phyloP scores from a whole-genome alignment of 1,140 invertebrate genomes.

The Caenorhabditis tropicalis region DNA sequence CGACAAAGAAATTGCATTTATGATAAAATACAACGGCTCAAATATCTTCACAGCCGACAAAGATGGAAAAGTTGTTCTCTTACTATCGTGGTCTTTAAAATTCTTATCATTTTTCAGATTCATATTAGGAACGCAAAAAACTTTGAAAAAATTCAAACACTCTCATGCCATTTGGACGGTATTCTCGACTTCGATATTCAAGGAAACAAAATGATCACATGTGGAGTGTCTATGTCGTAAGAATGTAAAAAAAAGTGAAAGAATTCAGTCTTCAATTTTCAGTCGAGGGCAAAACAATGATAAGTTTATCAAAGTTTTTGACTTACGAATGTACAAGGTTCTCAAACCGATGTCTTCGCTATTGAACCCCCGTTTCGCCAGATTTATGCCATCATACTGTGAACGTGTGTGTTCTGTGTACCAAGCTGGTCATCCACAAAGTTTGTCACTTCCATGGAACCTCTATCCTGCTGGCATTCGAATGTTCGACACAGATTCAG shows the following conservation, averaged over 20 bases:
- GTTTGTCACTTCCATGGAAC: too few relatives aligned
- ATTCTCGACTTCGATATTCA: constrained; percentile 15
- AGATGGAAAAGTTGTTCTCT: not conserved
- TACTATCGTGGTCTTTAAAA: not conserved
- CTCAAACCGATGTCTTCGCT: not conserved
- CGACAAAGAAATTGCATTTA: not conserved
- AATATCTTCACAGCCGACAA: not conserved
- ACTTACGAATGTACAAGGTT: constrained; percentile 16
- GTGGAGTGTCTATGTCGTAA: not conserved
- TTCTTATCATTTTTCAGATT: not conserved
- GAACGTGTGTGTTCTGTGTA: not conserved
- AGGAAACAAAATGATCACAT: not conserved
- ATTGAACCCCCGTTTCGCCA: not conserved
- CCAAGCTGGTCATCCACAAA: not conserved
- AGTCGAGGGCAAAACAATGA: not conserved
- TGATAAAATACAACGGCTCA: not conserved
- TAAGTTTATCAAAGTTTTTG: not conserved
- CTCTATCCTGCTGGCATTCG: not conserved
- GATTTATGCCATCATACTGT: constrained; percentile 25
- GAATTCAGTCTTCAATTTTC: not conserved
- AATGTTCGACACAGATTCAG: not conserved
- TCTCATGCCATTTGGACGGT: not conserved
- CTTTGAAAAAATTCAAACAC: not conserved
- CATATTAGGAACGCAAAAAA: not conserved
- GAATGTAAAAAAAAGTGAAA: not conserved